phyloP scores from a whole-genome alignment of 1,140 invertebrate genomes.

The Bombus superbus region DNA sequence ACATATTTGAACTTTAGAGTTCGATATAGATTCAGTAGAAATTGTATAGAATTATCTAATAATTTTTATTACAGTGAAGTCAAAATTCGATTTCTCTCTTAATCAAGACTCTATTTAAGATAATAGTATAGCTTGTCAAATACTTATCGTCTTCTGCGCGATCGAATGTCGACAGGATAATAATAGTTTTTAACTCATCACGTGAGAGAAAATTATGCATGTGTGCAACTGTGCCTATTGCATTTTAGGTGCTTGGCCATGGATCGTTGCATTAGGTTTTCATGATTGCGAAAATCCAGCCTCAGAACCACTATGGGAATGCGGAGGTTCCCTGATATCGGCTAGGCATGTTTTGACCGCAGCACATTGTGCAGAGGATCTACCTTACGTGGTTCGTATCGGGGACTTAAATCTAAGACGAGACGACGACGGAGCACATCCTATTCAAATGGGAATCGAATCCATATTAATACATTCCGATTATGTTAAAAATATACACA shows the following conservation, averaged over 20 bases:
- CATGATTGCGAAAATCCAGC: neutral
- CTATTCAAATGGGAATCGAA: constrained; percentile 86
- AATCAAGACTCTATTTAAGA: too few species aligned
- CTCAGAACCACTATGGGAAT: constrained; percentile 83
- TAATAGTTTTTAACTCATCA: neutral
- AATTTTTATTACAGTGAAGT: too few species aligned
- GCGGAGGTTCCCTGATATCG: constrained; percentile 91
- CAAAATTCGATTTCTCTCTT: too few species aligned
- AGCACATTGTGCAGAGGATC: constrained; percentile 91
- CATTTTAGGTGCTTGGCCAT: constrained; percentile 73
- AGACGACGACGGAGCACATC: constrained; percentile 85
- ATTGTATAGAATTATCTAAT: too few species aligned
- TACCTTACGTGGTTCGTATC: constrained; percentile 86
- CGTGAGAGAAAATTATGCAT: neutral
- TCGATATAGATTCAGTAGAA: neutral
- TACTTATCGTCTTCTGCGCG: too few species aligned
- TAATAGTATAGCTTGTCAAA: too few species aligned
- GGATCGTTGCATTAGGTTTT: constrained; percentile 74
- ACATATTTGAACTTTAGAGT: neutral
- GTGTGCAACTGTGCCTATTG: too few species aligned
- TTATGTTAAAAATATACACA: too few species aligned
- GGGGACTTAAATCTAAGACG: constrained; percentile 88
- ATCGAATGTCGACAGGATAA: neutral
- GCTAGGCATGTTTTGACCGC: constrained; percentile 90
- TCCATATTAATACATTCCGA: constrained; percentile 85